A percentile compares a stretch with the other conserved stretches of the same genome.
Evolutionary conservation across 2,888 invertebrate genomes (phyloP).

Genomic region (Branchellion lobata): DNA sequence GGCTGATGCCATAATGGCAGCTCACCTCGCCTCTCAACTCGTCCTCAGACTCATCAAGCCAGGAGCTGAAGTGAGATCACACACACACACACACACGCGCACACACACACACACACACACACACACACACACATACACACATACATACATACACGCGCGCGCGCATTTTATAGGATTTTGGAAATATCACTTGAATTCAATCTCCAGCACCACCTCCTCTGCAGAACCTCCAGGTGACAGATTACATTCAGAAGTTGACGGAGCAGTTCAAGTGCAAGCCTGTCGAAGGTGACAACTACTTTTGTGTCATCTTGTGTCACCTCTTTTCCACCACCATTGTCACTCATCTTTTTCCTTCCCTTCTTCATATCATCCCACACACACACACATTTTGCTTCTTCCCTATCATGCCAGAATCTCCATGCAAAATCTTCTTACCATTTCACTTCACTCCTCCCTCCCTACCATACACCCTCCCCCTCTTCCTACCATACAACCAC

Average conservation of each 20-base stretch:
- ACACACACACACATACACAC: background rate
- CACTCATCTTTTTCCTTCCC: background rate
- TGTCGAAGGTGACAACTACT: constrained; percentile 79
- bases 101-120: constrained; percentile 7
- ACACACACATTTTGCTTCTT: too few species aligned
- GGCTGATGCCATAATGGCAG: constrained; percentile 92
- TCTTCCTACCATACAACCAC: too few species aligned
- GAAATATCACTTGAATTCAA: too few species aligned
- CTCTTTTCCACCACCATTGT: too few species aligned
- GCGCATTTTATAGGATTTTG: too few species aligned
- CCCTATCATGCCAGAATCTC: too few species aligned
- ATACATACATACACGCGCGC: background rate
- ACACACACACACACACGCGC: background rate
- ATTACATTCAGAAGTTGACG: constrained; percentile 86
- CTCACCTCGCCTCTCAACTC: constrained; percentile 91
- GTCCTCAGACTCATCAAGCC: constrained; percentile 88
- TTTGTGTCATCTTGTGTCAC: too few species aligned
- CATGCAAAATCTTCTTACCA: too few species aligned
- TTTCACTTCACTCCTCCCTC: too few species aligned
- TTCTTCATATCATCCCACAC: background rate
- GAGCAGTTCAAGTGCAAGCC: constrained; percentile 94
- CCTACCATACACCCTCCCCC: too few species aligned
- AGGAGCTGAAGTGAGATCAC: constrained; percentile 79
- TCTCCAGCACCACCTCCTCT: too few species aligned
- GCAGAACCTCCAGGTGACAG: constrained; percentile 69